Conservation (phyloP, 2,888 invertebrate species). For the Scaeva pyrastri region DNA sequence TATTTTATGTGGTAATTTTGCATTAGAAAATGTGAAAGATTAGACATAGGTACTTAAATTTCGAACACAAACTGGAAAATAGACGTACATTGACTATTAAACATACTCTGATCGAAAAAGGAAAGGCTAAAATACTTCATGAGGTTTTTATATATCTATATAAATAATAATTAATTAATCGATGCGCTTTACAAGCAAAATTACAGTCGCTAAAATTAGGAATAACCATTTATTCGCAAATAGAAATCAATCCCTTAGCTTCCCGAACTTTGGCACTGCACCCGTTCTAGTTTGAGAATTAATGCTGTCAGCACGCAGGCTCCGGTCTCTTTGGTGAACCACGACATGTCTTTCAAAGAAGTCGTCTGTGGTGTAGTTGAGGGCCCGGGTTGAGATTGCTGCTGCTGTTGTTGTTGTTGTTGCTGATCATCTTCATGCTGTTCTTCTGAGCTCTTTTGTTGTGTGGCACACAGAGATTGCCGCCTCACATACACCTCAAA, state of each 20-base stretch:
- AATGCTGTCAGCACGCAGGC: constrained; percentile 83
- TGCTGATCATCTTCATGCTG: constrained; percentile 58
- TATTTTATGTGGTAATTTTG: constrained; percentile 45
- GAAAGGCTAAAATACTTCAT: constrained; percentile 41
- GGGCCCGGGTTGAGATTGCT: constrained; percentile 71
- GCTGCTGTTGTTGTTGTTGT: constrained; percentile 56
- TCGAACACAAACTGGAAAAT: constrained; percentile 25
- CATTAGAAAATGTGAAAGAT: constrained; percentile 65
- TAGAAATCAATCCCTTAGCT: constrained; percentile 35
- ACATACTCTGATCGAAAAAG: constrained; percentile 6
- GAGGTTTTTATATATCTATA: constrained; percentile 36
- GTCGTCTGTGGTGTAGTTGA: constrained; percentile 78
- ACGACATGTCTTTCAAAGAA: constrained; percentile 82
- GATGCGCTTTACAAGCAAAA: constrained; percentile 63
- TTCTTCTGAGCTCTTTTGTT: constrained; percentile 48
- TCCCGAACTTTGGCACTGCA: constrained; percentile 62
- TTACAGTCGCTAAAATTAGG: constrained; percentile 66
- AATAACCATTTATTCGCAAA: constrained; percentile 14
- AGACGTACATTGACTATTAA: background rate
- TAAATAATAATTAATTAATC: constrained; percentile 33
- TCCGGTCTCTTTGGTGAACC: constrained; percentile 84
- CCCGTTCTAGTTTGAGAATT: constrained; percentile 81
- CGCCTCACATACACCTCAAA: constrained; percentile 83
- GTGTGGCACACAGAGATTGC: constrained; percentile 81
- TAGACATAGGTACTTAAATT: constrained; percentile 35